phyloP scores from a whole-genome alignment of 2,888 invertebrate species.

The Metallyticus violacea region DNA sequence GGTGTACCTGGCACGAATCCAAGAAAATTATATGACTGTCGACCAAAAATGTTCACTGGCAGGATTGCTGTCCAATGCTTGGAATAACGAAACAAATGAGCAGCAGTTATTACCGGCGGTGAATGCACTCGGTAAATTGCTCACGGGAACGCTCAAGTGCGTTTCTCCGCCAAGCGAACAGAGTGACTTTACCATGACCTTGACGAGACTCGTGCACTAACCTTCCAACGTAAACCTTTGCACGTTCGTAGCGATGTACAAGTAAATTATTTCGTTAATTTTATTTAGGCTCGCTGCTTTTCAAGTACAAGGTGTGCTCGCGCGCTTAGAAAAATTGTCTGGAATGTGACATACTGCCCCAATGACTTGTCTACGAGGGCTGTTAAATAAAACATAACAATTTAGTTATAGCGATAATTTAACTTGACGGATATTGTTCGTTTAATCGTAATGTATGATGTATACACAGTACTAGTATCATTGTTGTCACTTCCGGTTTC shows the following conservation, averaged over 20 bases:
- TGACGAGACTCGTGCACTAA: background rate
- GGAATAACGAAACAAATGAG: background rate
- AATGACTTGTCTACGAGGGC: too few relatives aligned
- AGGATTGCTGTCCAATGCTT: too few relatives aligned
- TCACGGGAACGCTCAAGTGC: background rate
- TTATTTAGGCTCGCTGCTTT: background rate
- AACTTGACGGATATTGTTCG: too few relatives aligned
- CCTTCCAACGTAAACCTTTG: background rate
- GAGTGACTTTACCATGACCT: slow-evolving; percentile 5
- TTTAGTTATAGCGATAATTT: too few relatives aligned
- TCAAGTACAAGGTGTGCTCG: background rate
- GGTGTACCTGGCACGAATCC: too few relatives aligned
- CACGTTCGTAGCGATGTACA: background rate
- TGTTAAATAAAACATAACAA: too few relatives aligned
- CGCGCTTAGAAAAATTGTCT: background rate
- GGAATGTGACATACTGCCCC: background rate
- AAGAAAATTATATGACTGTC: too few relatives aligned
- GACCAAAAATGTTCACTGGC: too few relatives aligned
- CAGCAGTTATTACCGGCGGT: background rate
- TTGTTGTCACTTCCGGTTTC: too few relatives aligned
- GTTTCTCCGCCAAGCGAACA: background rate
- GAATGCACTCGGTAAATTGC: too few relatives aligned
- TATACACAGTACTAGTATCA: too few relatives aligned
- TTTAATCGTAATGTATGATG: too few relatives aligned
- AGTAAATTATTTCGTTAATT: background rate